Base-by-base conservation (phyloP, 2,888 invertebrate species). In the Tubulanus polymorphus region DNA sequence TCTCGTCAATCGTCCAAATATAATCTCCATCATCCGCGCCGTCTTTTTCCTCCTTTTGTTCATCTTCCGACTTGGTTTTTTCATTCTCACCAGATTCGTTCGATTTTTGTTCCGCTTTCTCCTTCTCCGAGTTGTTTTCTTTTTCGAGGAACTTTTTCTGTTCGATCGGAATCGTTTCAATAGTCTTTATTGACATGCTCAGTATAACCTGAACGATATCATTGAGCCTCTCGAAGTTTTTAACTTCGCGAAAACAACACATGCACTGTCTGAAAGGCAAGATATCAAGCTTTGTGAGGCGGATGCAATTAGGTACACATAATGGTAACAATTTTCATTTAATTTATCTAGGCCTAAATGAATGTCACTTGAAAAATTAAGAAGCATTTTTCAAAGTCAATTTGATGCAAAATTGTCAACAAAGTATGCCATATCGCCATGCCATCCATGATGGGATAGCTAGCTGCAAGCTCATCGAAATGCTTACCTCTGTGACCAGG, bases 241-340 rank as follows among this genome's bases (percentile, higher is more conserved):
- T 92, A 56, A 87, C 86, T 81, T 93, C 93, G 68, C 93, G 86
- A 80, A 91, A 93, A 80, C 92, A 90, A 81, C 94, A 94, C 88
- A 93, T 91, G 77, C 94, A 94, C 83, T 94, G 93, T 77, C 92
- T 91, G 79, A 58, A 85, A 83, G 48, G 62, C 61, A 74, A 60
- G 64, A 65, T 56, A 63, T 48, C 56, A 37, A 18, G 25, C 18
- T n/a, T 35, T 15, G 27, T 12, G n/a, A 12, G 35, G n/a, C 10
- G 10, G 35, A 32, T 32, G n/a, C n/a, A n/a, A n/a, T n/a, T n/a
- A n/a, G n/a, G n/a, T n/a, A n/a, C n/a, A n/a, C n/a, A n/a, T n/a
- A n/a, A n/a, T n/a, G n/a, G n/a, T n/a, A n/a, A n/a, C n/a, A n/a
- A n/a, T n/a, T n/a, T n/a, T n/a, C n/a, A n/a, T n/a, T n/a, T n/a